Evolutionary conservation across 2,113 vertebrate genomes (phyloP).

Genomic region (Mesoclemmys tuberculata): DNA sequence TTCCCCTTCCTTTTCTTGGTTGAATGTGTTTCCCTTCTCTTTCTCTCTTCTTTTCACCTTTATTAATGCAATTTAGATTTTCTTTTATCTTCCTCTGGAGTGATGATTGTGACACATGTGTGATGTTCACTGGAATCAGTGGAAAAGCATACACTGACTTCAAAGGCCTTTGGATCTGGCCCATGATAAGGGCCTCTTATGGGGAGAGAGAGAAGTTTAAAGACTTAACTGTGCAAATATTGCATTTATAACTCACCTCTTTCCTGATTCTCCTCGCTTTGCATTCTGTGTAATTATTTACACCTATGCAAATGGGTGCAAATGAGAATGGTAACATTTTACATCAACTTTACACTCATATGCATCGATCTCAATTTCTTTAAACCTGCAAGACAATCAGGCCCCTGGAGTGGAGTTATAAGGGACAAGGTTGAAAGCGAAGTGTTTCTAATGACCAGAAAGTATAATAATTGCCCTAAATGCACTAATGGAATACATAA

Average conservation of each 20-base stretch:
- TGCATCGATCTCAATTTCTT: neutral
- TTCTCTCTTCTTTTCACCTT: neutral
- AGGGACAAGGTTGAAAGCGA: neutral
- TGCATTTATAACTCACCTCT: neutral
- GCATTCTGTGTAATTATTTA: neutral
- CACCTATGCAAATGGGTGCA: neutral
- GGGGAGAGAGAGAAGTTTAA: neutral
- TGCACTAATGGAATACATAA: neutral
- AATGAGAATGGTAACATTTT: neutral
- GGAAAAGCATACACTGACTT: neutral
- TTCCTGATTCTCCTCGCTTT: neutral
- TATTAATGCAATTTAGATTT: neutral
- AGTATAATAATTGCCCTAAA: constrained; percentile 18
- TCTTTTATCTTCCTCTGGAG: neutral
- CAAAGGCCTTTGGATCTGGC: fast-evolving
- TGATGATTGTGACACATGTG: neutral
- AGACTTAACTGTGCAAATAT: neutral
- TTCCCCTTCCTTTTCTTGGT: neutral
- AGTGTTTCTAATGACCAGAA: constrained; percentile 14
- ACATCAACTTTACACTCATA: neutral
- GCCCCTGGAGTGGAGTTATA: neutral
- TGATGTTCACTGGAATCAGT: neutral
- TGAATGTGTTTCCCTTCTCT: neutral
- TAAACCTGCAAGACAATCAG: neutral
- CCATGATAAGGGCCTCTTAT: neutral